Base-by-base conservation (phyloP, 2,888 invertebrate genomes). In the Pachydiplax longipennis region DNA sequence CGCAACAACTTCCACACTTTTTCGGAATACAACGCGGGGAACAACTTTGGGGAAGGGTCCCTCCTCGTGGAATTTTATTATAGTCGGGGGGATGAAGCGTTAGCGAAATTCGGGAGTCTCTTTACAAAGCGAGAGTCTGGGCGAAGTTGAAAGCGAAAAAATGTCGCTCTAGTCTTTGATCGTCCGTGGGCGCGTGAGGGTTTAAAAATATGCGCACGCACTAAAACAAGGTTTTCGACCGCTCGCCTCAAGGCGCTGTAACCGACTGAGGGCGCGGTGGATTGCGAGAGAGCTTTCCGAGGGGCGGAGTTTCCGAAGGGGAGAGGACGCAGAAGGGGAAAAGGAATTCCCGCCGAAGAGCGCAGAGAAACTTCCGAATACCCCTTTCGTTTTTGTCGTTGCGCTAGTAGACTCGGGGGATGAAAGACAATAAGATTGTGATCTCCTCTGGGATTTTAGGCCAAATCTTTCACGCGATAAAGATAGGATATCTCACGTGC, bases 211-310 rank as follows among this genome's bases (percentile, higher is more conserved):
- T 15, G 35, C 53, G 53, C 53, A 83, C 58, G 58, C 18, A 31
- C 44, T 44, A 44, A 10, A 37, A 40, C 81, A 44, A n/a, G n/a
- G 40, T 3, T n/a, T 13, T 18, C 40, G 81, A 40, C 83, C 83
- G 83, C 83, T 83, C 58, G 35, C 83, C 18, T 15, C 83, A 35
- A 83, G 58, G 83, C 83, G 83, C 83, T 58, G 58, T 83, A 15
- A 58, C 83, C 83, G 83, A 83, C 83, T 83, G 83, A 83, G 53
- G 13, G 31, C n/a, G 53, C 61, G 5, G 61, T 61, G 65, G 65
- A 65, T 65, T 65, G 65, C 65, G 65, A 65, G 65, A 65, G 65
- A 65, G 65, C 65, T 65, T n/a, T 18, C 81, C 44, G 40, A 40
- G 81, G 81, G 40, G 81, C 22, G 81, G 81, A 44, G n/a, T n/a